Conservation (phyloP, 2,797 vertebrate genomes). For the Onychomys leucogaster region DNA sequence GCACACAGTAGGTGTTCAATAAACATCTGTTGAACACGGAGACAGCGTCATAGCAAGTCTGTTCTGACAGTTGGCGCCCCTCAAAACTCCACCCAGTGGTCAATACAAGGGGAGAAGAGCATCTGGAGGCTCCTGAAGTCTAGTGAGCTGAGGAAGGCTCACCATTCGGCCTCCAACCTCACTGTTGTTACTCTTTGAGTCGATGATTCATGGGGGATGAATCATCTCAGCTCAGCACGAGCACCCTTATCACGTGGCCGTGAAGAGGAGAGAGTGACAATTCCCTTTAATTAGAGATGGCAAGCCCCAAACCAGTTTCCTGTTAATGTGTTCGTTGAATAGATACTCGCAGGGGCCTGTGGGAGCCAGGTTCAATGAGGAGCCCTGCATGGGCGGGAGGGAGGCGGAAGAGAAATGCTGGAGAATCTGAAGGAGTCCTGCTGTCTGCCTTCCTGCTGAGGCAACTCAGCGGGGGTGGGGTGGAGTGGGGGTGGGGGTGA, state of each 20-base stretch:
- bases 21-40: neutral
- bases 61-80: neutral
- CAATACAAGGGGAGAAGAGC: neutral
- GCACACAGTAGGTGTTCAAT: neutral
- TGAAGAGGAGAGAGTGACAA: neutral
- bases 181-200: neutral
- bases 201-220: slow-evolving; percentile 26
- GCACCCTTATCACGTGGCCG: neutral
- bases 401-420: neutral
- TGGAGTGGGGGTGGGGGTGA: no score
- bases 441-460: neutral
- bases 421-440: no score
- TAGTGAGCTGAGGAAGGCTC: neutral
- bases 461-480: no score
- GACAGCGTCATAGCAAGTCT: neutral
- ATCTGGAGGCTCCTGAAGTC: neutral
- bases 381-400: neutral
- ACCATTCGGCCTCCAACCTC: neutral
- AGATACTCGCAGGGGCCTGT: neutral
- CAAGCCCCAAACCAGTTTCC: neutral
- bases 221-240: neutral
- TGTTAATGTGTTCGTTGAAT: slow-evolving; percentile 47
- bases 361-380: neutral
- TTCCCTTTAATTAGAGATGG: slow-evolving; percentile 54
- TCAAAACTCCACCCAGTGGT: neutral